Percentiles rank a stretch among this genome's conserved stretches.
phyloP scores from a whole-genome alignment of 2,113 vertebrate genomes.

The Chunga burmeisteri region DNA sequence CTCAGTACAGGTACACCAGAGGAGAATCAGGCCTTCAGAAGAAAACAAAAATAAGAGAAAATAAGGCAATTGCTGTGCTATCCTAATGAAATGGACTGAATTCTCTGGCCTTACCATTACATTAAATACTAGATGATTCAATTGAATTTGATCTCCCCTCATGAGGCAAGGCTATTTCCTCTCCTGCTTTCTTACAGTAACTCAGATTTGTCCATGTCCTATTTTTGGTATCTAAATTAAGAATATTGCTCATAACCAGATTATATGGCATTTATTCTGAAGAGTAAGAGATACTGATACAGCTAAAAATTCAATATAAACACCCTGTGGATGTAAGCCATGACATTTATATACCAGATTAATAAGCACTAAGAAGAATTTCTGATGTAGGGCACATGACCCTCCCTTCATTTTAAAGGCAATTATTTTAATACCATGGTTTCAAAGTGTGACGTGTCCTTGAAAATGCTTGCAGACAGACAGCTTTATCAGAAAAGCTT shows the following conservation, averaged over 20 bases:
- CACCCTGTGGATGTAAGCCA: constrained; percentile 26
- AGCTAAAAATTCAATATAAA: constrained; percentile 39
- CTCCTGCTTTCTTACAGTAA: background rate
- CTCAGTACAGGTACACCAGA: background rate
- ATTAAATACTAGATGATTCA: background rate
- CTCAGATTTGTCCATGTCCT: background rate
- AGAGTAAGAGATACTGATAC: constrained; percentile 1
- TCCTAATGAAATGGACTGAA: background rate
- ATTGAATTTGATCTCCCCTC: background rate
- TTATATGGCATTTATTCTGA: constrained; percentile 54
- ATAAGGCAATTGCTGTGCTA: background rate
- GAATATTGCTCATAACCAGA: constrained; percentile 54
- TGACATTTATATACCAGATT: constrained; percentile 24
- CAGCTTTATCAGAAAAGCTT: background rate
- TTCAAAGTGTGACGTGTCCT: background rate
- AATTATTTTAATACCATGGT: constrained; percentile 22
- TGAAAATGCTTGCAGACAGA: background rate
- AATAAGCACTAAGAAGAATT: constrained; percentile 48
- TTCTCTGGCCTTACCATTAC: background rate
- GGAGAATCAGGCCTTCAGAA: background rate
- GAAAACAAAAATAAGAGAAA: background rate
- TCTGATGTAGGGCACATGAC: constrained; percentile 20
- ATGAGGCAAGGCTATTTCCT: background rate
- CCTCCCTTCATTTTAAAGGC: background rate
- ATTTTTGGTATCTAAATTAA: constrained; percentile 40